Evolutionary conservation across 2,113 vertebrate species (phyloP), one percentile per base, ranked within the genome.

Genomic region (Oncorhynchus tshawytscha): DNA sequence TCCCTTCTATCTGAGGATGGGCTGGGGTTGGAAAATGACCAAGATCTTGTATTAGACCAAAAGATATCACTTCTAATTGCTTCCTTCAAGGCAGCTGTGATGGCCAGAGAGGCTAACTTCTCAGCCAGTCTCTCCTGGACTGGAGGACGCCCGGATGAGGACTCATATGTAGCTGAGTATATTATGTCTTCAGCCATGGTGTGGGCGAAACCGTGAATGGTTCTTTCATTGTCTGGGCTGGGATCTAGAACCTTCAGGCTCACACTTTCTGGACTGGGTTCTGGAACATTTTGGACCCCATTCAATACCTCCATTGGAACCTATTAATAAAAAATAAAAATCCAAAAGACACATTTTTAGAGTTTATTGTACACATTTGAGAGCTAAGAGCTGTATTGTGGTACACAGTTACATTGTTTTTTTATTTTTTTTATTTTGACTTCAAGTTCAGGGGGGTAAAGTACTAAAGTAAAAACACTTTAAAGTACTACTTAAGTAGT

Each of bases 121-220:
- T 84, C 77, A 0, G 88, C 89, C 2, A 91, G 73, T 73, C 25
- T 80, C 70, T 89, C 81, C 39, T 71, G 71, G 2, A 66, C 62
- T 18, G 60, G 27, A 69, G 78, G 45, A 4, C 67, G 70, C 2
- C 12, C 12, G 39, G 45, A 13, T 4, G 0, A 2, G 3, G 3
- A 20, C 22, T 77, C 80, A n/a, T 9, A 27, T 54, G 16, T 72
- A 4, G 80, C 70, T 0, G 86, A 81, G 20, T 79, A 80, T 57
- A 93, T 71, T 65, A 93, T 89, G 51, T 76, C 83, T 71, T 78
- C 68, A 1, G 88, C 77, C 81, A 92, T 80, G 27, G 69, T 85
- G 27, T 85, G 77, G 11, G 90, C 90, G 82, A 90, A 94, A 49
- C 67, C 60, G 16, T 86, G 66, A 20, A 93, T 39, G 66, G 20